Conservation (phyloP, 2,888 invertebrate genomes). For the Xestoiulus laeticollis region DNA sequence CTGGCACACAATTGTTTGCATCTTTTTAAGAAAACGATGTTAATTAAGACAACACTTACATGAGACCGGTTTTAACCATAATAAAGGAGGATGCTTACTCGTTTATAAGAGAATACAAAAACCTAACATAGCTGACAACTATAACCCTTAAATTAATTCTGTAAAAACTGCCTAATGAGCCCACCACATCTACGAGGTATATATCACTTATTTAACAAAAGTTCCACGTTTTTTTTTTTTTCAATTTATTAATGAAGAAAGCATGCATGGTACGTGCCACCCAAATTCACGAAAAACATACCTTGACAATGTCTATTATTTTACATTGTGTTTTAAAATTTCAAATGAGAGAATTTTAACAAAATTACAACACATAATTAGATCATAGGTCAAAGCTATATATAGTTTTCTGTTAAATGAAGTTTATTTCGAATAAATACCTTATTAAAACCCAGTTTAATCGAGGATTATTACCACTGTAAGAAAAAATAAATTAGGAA, state of each 20-base stretch:
- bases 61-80: constrained; percentile 43
- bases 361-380: not conserved
- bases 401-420: no score
- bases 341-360: not conserved
- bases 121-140: not conserved
- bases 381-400: not conserved
- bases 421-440: no score
- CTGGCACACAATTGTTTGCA: constrained; percentile 46
- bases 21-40: constrained; percentile 44
- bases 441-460: no score
- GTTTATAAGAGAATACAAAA: constrained; percentile 18
- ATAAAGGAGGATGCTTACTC: not conserved
- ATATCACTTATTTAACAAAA: not conserved
- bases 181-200: not conserved
- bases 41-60: constrained; percentile 43
- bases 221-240: not conserved
- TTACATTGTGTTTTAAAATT: not conserved
- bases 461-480: no score
- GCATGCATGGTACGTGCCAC: not conserved
- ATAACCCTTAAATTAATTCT: not conserved
- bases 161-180: constrained; percentile 1
- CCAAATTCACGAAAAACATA: not conserved
- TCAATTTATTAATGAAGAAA: not conserved
- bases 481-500: not conserved
- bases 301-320: not conserved